These are phyloP conservation scores for Yasuhikotakia modesta DNA, from an alignment of 2,797 vertebrate species.

Conservation along the genomic window DNA sequence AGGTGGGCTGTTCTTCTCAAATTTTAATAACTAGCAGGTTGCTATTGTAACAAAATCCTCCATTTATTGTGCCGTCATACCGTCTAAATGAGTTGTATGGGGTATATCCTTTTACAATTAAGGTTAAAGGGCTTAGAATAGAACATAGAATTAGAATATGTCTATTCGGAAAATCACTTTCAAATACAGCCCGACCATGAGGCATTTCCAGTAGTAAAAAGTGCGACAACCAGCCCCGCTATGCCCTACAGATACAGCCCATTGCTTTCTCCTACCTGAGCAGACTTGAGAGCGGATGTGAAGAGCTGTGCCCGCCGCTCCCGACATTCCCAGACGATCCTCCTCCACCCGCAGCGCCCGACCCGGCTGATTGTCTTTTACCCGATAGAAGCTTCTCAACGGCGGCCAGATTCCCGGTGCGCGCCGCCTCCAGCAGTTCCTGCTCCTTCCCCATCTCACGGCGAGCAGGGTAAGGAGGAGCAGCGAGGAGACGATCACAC, in stretches of 20 bases:
- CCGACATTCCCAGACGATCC: conserved; percentile 74
- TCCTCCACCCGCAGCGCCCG: conserved; percentile 72
- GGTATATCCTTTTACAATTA: not conserved
- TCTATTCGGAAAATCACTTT: not conserved
- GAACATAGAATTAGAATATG: too few species aligned
- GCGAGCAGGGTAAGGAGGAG: conserved; percentile 33
- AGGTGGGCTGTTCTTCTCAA: not conserved
- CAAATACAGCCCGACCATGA: not conserved
- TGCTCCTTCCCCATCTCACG: conserved; percentile 95
- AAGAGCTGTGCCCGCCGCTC: conserved; percentile 78
- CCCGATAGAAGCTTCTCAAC: conserved; percentile 95
- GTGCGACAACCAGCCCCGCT: not conserved
- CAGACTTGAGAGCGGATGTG: conserved; percentile 89
- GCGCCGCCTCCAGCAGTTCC: conserved; percentile 95
- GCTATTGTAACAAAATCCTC: not conserved
- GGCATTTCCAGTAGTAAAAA: not conserved
- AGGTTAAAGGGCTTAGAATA: not conserved
- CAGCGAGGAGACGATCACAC: conserved; percentile 51
- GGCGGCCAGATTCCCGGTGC: conserved; percentile 91
- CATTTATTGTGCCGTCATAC: not conserved
- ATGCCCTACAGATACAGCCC: not conserved
- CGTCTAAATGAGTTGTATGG: not conserved
- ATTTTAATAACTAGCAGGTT: not conserved
- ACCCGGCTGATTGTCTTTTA: conserved; percentile 85
- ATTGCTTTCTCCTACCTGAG: conserved; percentile 81